These are phyloP conservation scores for Crenichthys baileyi DNA, from an alignment of 2,797 vertebrate genomes.

Conservation along the genomic window DNA sequence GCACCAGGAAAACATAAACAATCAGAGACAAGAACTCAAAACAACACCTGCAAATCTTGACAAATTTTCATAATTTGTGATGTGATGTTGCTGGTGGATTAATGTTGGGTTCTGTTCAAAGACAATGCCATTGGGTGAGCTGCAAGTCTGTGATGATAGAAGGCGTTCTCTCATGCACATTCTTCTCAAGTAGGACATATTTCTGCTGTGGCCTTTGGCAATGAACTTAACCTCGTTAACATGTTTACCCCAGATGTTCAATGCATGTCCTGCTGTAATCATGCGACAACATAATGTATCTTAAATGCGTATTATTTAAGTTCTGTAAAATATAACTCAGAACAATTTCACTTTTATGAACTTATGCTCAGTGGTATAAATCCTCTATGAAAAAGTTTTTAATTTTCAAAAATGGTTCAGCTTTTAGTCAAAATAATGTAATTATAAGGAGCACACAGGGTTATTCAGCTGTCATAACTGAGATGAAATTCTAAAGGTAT, in stretches of 20 bases:
- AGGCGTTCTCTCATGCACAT: constrained; percentile 12
- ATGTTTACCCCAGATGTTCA: constrained; percentile 42
- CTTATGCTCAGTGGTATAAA: not conserved
- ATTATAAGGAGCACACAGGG: not conserved
- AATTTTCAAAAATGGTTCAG: not conserved
- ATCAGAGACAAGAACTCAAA: no score
- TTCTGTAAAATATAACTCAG: not conserved
- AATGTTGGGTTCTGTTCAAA: not conserved
- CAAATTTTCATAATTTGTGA: not conserved
- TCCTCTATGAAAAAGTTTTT: not conserved
- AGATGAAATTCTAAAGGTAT: not conserved
- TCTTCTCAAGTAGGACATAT: constrained; percentile 51
- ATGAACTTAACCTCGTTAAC: constrained; percentile 67
- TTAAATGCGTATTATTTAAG: no score
- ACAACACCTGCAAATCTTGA: no score
- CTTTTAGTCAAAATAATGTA: not conserved
- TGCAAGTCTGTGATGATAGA: not conserved
- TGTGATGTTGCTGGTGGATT: not conserved
- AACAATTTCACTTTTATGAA: not conserved
- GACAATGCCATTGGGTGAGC: not conserved
- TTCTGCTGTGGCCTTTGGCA: constrained; percentile 41
- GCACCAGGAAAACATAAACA: no score
- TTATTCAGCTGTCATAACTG: not conserved
- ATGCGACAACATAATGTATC: no score
- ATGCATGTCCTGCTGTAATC: constrained; percentile 27